These are phyloP conservation scores for Charadrius vociferus DNA, from an alignment of 2,113 vertebrate genomes.

Conservation along the genomic window DNA sequence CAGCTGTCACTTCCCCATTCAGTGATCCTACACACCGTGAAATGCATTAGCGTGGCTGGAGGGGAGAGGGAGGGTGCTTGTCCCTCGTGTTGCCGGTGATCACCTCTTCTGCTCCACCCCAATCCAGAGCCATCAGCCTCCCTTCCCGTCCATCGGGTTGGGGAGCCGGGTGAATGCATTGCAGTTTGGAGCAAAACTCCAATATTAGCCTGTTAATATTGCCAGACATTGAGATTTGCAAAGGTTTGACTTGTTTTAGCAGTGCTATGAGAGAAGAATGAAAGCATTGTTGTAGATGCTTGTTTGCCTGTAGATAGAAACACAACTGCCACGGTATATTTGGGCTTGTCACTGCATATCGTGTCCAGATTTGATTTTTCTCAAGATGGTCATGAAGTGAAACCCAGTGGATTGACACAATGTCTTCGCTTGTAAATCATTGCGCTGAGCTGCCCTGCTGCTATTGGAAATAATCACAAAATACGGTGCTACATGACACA, in stretches of 20 bases:
- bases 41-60: neutral
- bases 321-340: neutral
- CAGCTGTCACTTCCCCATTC: neutral
- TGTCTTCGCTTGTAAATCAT: neutral
- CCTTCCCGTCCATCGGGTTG: fast-evolving
- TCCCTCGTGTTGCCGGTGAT: neutral
- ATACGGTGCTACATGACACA: neutral
- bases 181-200: neutral
- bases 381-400: neutral
- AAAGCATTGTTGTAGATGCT: neutral
- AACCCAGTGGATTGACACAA: constrained; percentile 3
- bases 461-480: neutral
- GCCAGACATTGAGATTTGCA: neutral
- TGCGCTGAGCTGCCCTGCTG: neutral
- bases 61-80: neutral
- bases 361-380: constrained; percentile 21
- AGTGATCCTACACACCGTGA: neutral
- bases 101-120: neutral
- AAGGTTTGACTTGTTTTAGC: neutral
- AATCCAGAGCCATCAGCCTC: neutral
- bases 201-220: neutral
- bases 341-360: neutral
- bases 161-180: neutral
- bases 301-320: neutral
- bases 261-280: neutral